Conservation (phyloP, 2,888 invertebrate species). For the Trissolcus brochymenae region DNA sequence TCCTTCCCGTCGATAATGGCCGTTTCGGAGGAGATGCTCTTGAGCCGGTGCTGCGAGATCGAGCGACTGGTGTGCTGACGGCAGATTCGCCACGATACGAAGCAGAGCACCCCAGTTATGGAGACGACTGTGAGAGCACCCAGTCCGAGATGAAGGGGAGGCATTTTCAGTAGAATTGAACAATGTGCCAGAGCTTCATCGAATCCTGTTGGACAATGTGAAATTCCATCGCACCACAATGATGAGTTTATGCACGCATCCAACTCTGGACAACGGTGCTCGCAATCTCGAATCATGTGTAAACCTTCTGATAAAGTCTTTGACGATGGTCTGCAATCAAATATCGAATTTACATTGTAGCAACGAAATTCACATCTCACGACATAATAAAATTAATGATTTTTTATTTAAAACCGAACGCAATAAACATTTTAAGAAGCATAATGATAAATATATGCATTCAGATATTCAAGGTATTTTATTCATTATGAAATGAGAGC, state of each 20-base stretch:
- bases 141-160: conserved; percentile 83
- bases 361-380: no score
- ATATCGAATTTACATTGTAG: no score
- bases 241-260: conserved; percentile 75
- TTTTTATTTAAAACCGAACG: no score
- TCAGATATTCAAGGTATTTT: no score
- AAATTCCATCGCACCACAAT: conserved; percentile 77
- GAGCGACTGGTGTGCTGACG: conserved; percentile 84
- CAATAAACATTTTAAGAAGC: no score
- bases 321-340: conserved; percentile 66
- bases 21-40: conserved; percentile 88
- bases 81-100: conserved; percentile 76
- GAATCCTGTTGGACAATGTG: conserved; percentile 78
- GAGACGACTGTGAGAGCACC: conserved; percentile 76
- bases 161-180: conserved; percentile 85
- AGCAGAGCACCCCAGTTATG: conserved; percentile 68
- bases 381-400: no score
- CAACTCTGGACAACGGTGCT: conserved; percentile 75
- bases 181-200: conserved; percentile 88
- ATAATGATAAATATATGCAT: no score
- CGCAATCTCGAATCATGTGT: conserved; percentile 81
- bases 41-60: conserved; percentile 87
- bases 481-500: no score
- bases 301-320: conserved; percentile 78
- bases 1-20: conserved; percentile 91